These are phyloP conservation scores for Leptopilina clavipes DNA, from an alignment of 1,140 invertebrate genomes.

Conservation along the genomic window DNA sequence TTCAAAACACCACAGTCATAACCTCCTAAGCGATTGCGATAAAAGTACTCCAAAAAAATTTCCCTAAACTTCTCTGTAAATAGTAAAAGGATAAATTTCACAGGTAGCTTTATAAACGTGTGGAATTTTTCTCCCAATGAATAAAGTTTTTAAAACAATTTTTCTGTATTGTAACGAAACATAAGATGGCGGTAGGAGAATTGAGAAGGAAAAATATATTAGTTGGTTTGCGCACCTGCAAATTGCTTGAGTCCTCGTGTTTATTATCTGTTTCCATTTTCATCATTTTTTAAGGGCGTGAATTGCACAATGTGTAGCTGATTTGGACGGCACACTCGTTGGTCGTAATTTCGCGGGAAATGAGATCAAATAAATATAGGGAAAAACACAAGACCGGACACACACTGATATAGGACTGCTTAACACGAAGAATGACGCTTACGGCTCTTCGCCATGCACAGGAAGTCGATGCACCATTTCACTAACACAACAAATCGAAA, in stretches of 20 bases:
- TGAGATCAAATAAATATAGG: constrained; percentile 12
- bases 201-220: constrained; percentile 39
- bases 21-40: neutral
- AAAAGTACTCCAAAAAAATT: neutral
- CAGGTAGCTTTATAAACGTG: no score
- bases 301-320: constrained; percentile 39
- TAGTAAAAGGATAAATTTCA: no score
- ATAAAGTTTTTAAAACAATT: neutral
- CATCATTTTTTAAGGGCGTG: constrained; percentile 71
- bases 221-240: constrained; percentile 73
- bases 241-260: constrained; percentile 77
- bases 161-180: constrained; percentile 46
- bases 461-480: constrained; percentile 60
- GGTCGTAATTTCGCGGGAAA: constrained; percentile 19
- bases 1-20: constrained; percentile 7
- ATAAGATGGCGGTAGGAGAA: constrained; percentile 61
- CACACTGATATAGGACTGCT: constrained; percentile 41
- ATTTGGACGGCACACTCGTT: neutral
- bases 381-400: constrained; percentile 33
- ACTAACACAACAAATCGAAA: constrained; percentile 54
- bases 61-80: no score
- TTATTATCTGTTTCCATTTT: constrained; percentile 82
- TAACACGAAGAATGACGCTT: constrained; percentile 53
- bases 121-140: neutral
- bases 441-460: constrained; percentile 58